Evolutionary conservation across 2,888 invertebrate species (phyloP).

Genomic region (Ormyrus labotus): DNA sequence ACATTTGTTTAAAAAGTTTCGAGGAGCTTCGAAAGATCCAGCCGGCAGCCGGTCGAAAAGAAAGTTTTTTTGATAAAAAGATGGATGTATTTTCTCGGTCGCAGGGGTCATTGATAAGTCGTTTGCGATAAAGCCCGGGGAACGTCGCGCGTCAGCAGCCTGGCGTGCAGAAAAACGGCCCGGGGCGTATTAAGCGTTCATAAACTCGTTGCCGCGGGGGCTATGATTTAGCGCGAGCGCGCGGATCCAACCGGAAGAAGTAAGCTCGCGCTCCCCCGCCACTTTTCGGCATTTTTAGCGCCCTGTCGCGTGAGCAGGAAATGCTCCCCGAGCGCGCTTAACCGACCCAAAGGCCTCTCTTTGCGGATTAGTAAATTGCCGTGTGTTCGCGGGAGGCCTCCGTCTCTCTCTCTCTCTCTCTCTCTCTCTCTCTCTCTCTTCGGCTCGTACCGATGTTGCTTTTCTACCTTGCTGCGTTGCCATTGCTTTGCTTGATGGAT

Average conservation of each 20-base stretch:
- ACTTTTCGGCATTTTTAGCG: conserved; percentile 35
- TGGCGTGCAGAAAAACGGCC: conserved; percentile 6
- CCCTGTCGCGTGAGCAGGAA: conserved; percentile 33
- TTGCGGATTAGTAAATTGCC: conserved; percentile 39
- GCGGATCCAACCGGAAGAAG: conserved; percentile 2
- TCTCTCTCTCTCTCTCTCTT: conserved; percentile 5
- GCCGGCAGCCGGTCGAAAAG: no score
- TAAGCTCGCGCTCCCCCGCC: background rate
- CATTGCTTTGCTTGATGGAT: background rate
- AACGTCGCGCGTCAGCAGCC: conserved; percentile 23
- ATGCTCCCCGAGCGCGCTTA: background rate
- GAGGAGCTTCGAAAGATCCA: no score
- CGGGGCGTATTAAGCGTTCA: background rate
- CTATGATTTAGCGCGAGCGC: background rate
- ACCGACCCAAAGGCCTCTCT: background rate
- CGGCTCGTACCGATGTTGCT: background rate
- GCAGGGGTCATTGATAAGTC: no score
- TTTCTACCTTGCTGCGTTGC: background rate
- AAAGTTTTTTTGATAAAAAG: no score
- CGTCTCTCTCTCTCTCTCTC: background rate
- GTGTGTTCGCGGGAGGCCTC: background rate
- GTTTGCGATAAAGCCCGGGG: background rate
- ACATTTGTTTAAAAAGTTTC: no score
- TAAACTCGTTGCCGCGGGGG: background rate
- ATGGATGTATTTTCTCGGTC: no score